phyloP scores from a whole-genome alignment of 2,888 invertebrate species.

The Boloria euphrosyne region DNA sequence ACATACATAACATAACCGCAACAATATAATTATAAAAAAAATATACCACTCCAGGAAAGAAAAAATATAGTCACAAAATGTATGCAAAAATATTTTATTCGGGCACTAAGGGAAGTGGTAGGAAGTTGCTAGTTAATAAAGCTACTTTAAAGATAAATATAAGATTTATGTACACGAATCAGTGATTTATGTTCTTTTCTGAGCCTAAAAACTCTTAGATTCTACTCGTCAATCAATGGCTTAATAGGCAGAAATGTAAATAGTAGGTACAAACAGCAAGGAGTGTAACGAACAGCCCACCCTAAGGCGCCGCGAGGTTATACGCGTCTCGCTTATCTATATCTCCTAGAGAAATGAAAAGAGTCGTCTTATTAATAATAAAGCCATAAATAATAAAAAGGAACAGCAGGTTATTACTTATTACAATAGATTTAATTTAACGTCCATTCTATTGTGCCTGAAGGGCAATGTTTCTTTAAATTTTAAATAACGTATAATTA shows the following conservation, averaged over 20 bases:
- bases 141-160: background rate
- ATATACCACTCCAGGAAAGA: too few species aligned
- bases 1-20: too few species aligned
- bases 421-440: too few species aligned
- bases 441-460: too few species aligned
- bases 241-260: constrained; percentile 26
- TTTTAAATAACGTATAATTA: too few species aligned
- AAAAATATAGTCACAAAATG: too few species aligned
- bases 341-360: constrained; percentile 48
- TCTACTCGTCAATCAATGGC: constrained; percentile 29
- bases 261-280: constrained; percentile 27
- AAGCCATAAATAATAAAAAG: background rate
- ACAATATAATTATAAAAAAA: too few species aligned
- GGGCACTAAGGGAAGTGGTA: too few species aligned
- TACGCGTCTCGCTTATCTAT: constrained; percentile 53
- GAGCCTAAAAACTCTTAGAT: constrained; percentile 9
- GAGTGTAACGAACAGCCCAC: constrained; percentile 54
- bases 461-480: too few species aligned
- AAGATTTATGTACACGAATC: background rate
- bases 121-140: too few species aligned
- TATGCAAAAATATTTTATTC: too few species aligned
- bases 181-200: constrained; percentile 4
- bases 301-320: constrained; percentile 59
- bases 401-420: background rate
- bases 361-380: constrained; percentile 47